Percentiles rank a stretch among this genome's conserved stretches.
Conservation (phyloP, 1,140 invertebrate species). For the Lasioglossum baleicum region DNA sequence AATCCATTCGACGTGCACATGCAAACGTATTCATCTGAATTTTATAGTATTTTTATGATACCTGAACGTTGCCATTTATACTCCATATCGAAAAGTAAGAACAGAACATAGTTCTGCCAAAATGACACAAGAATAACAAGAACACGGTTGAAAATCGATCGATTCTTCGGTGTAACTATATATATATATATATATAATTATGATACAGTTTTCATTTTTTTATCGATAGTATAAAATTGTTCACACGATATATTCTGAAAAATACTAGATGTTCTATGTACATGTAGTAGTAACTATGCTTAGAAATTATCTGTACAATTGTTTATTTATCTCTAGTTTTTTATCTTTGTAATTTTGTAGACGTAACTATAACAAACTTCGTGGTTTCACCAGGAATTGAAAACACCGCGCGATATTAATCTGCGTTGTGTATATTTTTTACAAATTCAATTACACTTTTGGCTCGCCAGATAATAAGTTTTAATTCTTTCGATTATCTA, state of each 20-base stretch:
- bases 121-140: neutral
- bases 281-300: neutral
- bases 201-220: neutral
- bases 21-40: neutral
- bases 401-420: slow-evolving; percentile 16
- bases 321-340: slow-evolving; percentile 7
- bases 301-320: slow-evolving; percentile 5
- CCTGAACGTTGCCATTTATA: neutral
- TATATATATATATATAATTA: too few species aligned
- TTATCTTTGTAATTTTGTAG: slow-evolving; percentile 22
- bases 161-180: neutral
- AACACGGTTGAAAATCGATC: neutral
- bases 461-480: neutral
- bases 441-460: neutral
- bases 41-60: neutral
- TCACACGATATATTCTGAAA: too few species aligned
- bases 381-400: slow-evolving; percentile 24
- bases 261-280: slow-evolving; percentile 1
- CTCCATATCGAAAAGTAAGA: neutral
- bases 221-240: too few species aligned
- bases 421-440: slow-evolving; percentile 4
- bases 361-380: slow-evolving; percentile 28
- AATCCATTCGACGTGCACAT: neutral
- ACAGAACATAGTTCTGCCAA: neutral
- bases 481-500: slow-evolving; percentile 1